Evolutionary conservation across 1,140 invertebrate genomes (phyloP).

Genomic region (Chelonus insularis): DNA sequence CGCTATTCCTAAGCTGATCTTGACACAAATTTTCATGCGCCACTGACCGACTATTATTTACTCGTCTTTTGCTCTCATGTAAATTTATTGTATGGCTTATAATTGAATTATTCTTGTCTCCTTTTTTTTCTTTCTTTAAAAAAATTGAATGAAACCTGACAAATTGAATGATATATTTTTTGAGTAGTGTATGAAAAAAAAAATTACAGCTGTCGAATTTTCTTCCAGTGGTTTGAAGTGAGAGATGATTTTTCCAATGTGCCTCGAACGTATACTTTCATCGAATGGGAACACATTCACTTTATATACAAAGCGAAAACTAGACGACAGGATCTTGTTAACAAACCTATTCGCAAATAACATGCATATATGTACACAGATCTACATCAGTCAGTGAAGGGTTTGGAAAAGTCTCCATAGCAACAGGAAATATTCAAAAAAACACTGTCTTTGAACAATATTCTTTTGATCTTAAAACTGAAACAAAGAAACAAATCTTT

Average conservation of each 20-base stretch:
- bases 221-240: background rate
- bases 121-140: no score
- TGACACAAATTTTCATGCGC: slow-evolving; percentile 43
- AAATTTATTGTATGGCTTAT: no score
- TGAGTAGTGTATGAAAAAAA: background rate
- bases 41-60: slow-evolving; percentile 21
- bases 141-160: no score
- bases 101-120: no score
- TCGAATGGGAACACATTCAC: background rate
- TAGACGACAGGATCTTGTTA: slow-evolving; percentile 1
- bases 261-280: background rate
- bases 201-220: background rate
- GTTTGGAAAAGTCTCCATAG: background rate
- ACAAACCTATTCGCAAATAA: background rate
- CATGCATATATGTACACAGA: background rate
- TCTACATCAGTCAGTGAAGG: background rate
- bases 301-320: background rate
- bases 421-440: background rate
- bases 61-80: background rate
- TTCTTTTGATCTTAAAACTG: no score
- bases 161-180: no score
- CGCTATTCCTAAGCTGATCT: slow-evolving; percentile 38
- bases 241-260: background rate
- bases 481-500: no score
- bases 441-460: no score